Evolutionary conservation across 2,113 vertebrate species (phyloP).

Genomic region (Siphamia tubifer): DNA sequence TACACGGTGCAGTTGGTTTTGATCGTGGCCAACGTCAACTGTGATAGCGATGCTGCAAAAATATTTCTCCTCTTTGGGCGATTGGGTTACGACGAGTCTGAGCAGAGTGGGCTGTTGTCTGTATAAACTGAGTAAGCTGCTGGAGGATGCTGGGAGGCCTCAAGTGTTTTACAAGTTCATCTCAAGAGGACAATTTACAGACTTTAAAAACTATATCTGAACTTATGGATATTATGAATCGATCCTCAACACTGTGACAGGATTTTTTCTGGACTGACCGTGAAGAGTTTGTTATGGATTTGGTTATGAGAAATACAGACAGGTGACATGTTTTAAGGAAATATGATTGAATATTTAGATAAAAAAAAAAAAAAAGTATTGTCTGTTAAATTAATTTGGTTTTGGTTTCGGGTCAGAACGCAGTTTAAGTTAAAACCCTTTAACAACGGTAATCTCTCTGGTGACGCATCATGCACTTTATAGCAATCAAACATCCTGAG

Average conservation of each 20-base stretch:
- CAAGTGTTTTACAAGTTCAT: conserved; percentile 50
- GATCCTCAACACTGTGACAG: background rate
- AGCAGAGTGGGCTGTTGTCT: conserved; percentile 18
- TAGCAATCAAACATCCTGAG: no score
- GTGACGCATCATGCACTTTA: no score
- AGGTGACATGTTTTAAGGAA: no score
- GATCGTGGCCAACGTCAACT: conserved; percentile 38
- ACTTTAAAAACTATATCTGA: conserved; percentile 28
- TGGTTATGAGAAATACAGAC: background rate
- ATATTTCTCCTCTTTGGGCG: conserved; percentile 24
- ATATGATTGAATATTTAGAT: no score
- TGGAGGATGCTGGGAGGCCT: conserved; percentile 20
- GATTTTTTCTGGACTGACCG: background rate
- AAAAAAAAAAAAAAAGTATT: no score
- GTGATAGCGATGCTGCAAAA: conserved; percentile 63
- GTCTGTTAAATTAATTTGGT: no score
- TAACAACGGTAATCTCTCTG: no score
- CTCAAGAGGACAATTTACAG: background rate
- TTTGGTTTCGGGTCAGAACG: no score
- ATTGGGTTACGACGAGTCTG: conserved; percentile 51
- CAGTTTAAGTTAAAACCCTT: no score
- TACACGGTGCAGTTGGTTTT: conserved; percentile 52
- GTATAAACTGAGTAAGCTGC: conserved; percentile 29
- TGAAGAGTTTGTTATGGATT: background rate
- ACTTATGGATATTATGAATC: conserved; percentile 15